Percentiles rank a stretch among this genome's conserved stretches.
Conservation (phyloP, 2,888 invertebrate genomes). For the Clitarchus hookeri region DNA sequence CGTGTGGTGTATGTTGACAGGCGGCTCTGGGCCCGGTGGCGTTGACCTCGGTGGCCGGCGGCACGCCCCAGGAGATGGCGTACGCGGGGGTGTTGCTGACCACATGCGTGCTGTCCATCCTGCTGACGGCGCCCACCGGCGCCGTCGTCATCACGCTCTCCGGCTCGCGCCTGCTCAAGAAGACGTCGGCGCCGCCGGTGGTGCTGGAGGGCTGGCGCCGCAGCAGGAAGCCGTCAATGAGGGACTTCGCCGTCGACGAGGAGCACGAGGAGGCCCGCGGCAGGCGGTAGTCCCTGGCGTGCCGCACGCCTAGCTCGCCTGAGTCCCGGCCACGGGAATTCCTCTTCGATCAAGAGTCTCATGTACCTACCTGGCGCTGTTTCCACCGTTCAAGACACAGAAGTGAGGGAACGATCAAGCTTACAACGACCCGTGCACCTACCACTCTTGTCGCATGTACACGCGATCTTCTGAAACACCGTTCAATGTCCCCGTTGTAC, state of each 20-base stretch:
- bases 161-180: constrained; percentile 76
- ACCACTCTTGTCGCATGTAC: too few relatives aligned
- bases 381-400: background rate
- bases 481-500: too few relatives aligned
- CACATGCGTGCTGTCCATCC: constrained; percentile 78
- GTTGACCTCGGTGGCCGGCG: constrained; percentile 64
- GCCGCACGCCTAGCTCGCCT: constrained; percentile 47
- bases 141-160: constrained; percentile 80
- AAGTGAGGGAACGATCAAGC: too few relatives aligned
- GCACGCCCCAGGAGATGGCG: constrained; percentile 28
- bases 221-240: constrained; percentile 79
- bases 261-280: constrained; percentile 77
- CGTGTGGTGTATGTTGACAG: constrained; percentile 51
- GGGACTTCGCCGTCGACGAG: constrained; percentile 80
- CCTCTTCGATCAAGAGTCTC: background rate
- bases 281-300: too few relatives aligned
- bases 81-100: constrained; percentile 72
- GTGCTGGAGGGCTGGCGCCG: constrained; percentile 70
- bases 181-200: constrained; percentile 63
- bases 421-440: too few relatives aligned
- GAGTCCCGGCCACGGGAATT: background rate
- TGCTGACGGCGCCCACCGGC: constrained; percentile 82
- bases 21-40: constrained; percentile 83
- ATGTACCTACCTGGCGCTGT: background rate
- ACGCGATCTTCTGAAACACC: too few relatives aligned